phyloP scores from a whole-genome alignment of 2,797 vertebrate genomes.

The Tadarida brasiliensis region DNA sequence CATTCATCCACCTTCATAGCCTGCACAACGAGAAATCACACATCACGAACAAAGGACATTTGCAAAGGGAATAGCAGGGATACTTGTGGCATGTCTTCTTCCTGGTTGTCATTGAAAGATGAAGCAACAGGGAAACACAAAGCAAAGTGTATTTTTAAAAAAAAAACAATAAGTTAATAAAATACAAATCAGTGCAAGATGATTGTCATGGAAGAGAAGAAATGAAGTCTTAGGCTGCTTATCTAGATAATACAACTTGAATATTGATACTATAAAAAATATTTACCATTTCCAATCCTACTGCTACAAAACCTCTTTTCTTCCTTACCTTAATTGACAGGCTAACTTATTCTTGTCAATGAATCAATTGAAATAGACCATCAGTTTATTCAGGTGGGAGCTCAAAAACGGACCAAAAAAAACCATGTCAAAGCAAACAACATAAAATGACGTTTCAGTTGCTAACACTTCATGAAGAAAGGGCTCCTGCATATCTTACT shows the following conservation, averaged over 20 bases:
- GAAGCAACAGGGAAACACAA: not conserved
- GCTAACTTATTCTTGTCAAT: not conserved
- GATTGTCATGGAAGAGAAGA: not conserved
- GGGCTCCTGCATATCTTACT: not conserved
- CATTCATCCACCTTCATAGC: constrained; percentile 73
- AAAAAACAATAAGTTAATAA: constrained; percentile 1
- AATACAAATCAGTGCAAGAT: not conserved
- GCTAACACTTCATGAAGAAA: not conserved
- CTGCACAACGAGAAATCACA: constrained; percentile 46
- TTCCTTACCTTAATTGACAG: not conserved
- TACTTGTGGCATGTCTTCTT: not conserved
- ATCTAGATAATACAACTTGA: not conserved
- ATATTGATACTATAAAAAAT: not conserved
- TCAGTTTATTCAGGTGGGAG: not conserved
- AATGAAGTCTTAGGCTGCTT: not conserved
- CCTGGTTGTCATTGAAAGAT: not conserved
- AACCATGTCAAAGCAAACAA: not conserved
- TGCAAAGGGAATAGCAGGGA: constrained; percentile 2
- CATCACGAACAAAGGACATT: constrained; percentile 61
- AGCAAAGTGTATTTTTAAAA: not conserved
- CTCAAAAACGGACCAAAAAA: not conserved
- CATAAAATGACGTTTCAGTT: not conserved
- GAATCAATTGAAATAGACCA: not conserved
- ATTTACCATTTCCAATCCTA: not conserved
- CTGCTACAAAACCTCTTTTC: not conserved